Evolutionary conservation across 1,140 invertebrate genomes (phyloP), one percentile per base, ranked within the genome.

Genomic region (Liolophura sinensis): DNA sequence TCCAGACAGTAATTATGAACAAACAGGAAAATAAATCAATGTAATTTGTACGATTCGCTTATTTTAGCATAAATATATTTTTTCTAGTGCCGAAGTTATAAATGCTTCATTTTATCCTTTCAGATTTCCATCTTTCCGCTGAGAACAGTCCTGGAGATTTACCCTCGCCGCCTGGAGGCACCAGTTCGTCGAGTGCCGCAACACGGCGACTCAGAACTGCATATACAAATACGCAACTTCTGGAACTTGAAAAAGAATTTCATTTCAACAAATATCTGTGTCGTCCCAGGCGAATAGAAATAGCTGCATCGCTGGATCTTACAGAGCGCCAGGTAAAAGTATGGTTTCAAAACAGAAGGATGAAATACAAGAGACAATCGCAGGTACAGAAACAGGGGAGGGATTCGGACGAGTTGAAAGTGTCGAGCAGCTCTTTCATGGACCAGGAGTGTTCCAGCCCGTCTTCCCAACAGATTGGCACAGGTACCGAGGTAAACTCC

Each of bases 151-250:
- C 51, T 54, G 51, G n/a, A 54, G 51, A 24, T 20, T 24, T 54
- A 54, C 24, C n/a, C 3, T 54, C 51, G 12, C n/a, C 51, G 12
- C 51, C 51, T 5, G 24, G 51, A 5, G 31, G 31, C 31, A 9
- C 31, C 31, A 40, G 31, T 40, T 68, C 55, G 73, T 70, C 49
- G 18, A 47, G 16, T 31, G 73, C 71, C n/a, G 71, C 70, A 25
- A 73, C 79, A 14, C 88, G 86, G 68, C 78, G 89, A 52, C 86
- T 88, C 25, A 88, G 96, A 40, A 99, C 96, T 0, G 98, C 98
- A 82, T 99, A 98, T 87, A 98, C 95, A 60, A 99, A 97, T 81
- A 98, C 98, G 79, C 97, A 99, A 82, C 89, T 99, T 47, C 97
- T 97, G 3, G 97, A 99, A 85, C 87, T 99, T 71, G 97, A 99